These are phyloP conservation scores for Synanthedon myopaeformis DNA, from an alignment of 2,888 invertebrate species.

Conservation along the genomic window DNA sequence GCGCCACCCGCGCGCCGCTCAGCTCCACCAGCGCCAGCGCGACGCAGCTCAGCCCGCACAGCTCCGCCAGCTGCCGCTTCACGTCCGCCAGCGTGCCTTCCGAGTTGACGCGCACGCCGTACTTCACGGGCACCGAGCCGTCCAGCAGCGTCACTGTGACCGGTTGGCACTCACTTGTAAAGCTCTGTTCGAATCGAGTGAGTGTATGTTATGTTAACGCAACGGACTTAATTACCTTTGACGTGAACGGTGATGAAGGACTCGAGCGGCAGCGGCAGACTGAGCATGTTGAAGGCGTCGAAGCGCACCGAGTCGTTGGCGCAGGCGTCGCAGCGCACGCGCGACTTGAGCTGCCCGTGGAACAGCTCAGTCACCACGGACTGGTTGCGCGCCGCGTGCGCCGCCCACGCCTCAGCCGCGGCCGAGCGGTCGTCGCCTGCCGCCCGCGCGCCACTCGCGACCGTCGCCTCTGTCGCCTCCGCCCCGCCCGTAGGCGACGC, in stretches of 20 bases:
- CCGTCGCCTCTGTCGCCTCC: background rate
- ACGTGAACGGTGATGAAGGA: slow-evolving; percentile 83
- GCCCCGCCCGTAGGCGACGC: slow-evolving; percentile 40
- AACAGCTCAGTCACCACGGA: slow-evolving; percentile 91
- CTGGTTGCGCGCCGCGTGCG: slow-evolving; percentile 83
- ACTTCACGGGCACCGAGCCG: slow-evolving; percentile 86
- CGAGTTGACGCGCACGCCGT: slow-evolving; percentile 85
- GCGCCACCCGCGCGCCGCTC: slow-evolving; percentile 74
- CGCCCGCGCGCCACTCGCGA: slow-evolving; percentile 45
- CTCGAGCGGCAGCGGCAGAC: slow-evolving; percentile 92
- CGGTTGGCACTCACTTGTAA: no score
- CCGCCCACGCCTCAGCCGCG: slow-evolving; percentile 85
- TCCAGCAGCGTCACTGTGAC: slow-evolving; percentile 78
- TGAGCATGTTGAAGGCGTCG: slow-evolving; percentile 92
- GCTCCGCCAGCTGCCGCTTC: slow-evolving; percentile 75
- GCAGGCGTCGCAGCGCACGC: slow-evolving; percentile 86
- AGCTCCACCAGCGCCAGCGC: slow-evolving; percentile 78
- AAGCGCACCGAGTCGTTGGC: slow-evolving; percentile 87
- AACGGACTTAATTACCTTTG: slow-evolving; percentile 61
- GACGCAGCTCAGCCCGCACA: slow-evolving; percentile 64
- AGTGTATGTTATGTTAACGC: background rate
- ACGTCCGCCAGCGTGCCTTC: slow-evolving; percentile 84
- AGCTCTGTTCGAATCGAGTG: no score
- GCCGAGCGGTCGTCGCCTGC: slow-evolving; percentile 34
- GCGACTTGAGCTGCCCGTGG: slow-evolving; percentile 92